Evolutionary conservation across 2,888 invertebrate genomes (phyloP).

Genomic region (Synergus umbraculus): DNA sequence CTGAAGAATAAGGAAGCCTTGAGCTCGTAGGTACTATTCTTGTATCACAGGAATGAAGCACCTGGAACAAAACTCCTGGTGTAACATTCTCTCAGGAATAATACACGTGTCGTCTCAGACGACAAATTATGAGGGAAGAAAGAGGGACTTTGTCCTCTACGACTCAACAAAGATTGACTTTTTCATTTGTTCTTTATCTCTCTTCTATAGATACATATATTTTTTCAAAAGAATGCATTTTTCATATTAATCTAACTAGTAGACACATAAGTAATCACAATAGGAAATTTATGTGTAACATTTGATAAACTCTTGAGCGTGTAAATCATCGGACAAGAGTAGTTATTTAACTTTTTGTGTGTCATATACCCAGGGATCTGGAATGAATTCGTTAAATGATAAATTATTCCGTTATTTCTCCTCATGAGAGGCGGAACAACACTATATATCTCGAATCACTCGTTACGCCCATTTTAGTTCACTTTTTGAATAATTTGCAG

Average conservation of each 20-base stretch:
- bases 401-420: slow-evolving; percentile 26
- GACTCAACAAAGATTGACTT: slow-evolving; percentile 6
- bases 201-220: background rate
- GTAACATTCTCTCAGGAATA: slow-evolving; percentile 29
- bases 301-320: background rate
- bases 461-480: slow-evolving; percentile 34
- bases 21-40: background rate
- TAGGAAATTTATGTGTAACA: background rate
- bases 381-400: slow-evolving; percentile 30
- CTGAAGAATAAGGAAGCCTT: background rate
- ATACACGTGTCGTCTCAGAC: slow-evolving; percentile 5
- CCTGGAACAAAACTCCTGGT: slow-evolving; percentile 7
- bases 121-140: slow-evolving; percentile 27
- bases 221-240: background rate
- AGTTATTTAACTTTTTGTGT: slow-evolving; percentile 11
- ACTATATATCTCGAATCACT: slow-evolving; percentile 27
- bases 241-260: background rate
- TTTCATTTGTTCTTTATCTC: background rate
- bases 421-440: slow-evolving; percentile 32
- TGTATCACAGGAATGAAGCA: slow-evolving; percentile 17
- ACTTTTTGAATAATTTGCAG: slow-evolving; percentile 33
- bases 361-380: background rate
- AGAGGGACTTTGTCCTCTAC: background rate
- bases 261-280: background rate
- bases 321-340: background rate